These are phyloP conservation scores for Phrixothrix hirtus DNA, from an alignment of 2,888 invertebrate genomes.

Conservation along the genomic window DNA sequence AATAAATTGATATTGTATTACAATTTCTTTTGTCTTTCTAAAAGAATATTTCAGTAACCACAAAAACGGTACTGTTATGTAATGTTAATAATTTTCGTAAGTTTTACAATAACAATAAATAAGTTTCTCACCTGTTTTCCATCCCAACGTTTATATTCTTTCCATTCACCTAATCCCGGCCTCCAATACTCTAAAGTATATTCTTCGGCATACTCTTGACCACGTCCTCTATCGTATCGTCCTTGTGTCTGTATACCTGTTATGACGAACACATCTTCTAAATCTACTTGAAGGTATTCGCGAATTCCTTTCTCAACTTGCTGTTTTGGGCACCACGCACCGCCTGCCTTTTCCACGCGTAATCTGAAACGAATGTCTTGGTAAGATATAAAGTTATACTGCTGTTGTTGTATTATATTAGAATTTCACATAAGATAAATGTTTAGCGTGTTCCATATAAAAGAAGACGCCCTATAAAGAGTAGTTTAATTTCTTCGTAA, in stretches of 20 bases:
- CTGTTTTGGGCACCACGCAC: conserved; percentile 77
- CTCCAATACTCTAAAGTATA: conserved; percentile 72
- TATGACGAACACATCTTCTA: conserved; percentile 64
- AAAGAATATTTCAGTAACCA: too few species aligned
- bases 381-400: too few species aligned
- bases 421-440: too few species aligned
- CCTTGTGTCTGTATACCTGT: conserved; percentile 78
- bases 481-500: too few species aligned
- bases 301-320: conserved; percentile 66
- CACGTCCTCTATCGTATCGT: conserved; percentile 73
- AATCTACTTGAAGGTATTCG: conserved; percentile 70
- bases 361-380: conserved; percentile 62
- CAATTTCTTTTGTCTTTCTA: too few species aligned
- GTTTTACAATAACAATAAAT: too few species aligned
- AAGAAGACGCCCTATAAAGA: too few species aligned
- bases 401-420: too few species aligned
- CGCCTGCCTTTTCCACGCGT: conserved; percentile 69
- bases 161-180: conserved; percentile 65
- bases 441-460: too few species aligned
- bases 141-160: conserved; percentile 67
- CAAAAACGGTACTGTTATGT: too few species aligned
- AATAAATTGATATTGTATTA: too few species aligned
- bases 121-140: conserved; percentile 70
- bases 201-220: conserved; percentile 74
- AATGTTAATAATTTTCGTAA: too few species aligned